A percentile compares a stretch with the other conserved stretches of the same genome.
Conservation (phyloP, 2,113 vertebrate genomes). For the Nansenia antarctica region DNA sequence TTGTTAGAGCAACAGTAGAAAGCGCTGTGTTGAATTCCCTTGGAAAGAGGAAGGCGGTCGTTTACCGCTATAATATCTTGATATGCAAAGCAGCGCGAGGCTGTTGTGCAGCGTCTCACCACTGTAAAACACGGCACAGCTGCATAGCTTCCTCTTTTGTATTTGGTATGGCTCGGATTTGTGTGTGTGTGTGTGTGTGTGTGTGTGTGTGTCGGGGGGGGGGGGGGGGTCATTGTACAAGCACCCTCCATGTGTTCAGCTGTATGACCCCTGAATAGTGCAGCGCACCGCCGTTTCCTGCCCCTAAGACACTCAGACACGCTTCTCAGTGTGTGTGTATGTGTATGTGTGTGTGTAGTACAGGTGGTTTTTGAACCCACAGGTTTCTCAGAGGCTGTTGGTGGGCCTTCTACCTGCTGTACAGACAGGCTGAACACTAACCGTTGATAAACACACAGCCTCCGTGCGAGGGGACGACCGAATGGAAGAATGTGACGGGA, state of each 20-base stretch:
- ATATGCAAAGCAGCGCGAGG: conserved; percentile 75
- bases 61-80: conserved; percentile 59
- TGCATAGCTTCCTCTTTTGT: conserved; percentile 79
- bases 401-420: not conserved
- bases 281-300: not conserved
- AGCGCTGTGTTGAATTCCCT: not conserved
- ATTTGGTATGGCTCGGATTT: conserved; percentile 56
- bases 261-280: not conserved
- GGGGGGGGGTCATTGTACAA: no score
- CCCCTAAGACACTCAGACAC: not conserved
- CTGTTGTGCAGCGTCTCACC: conserved; percentile 8
- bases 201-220: not conserved
- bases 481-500: no score
- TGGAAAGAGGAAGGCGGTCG: conserved; percentile 51
- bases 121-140: conserved; percentile 60
- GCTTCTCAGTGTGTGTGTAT: no score
- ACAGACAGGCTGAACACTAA: not conserved
- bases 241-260: not conserved
- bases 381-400: not conserved
- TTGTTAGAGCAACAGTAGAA: not conserved
- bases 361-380: not conserved
- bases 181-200: conserved; percentile 30
- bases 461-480: no score
- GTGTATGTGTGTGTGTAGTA: not conserved
- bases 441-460: no score